Conservation (phyloP, 2,113 vertebrate genomes). For the Myrmecobius fasciatus region DNA sequence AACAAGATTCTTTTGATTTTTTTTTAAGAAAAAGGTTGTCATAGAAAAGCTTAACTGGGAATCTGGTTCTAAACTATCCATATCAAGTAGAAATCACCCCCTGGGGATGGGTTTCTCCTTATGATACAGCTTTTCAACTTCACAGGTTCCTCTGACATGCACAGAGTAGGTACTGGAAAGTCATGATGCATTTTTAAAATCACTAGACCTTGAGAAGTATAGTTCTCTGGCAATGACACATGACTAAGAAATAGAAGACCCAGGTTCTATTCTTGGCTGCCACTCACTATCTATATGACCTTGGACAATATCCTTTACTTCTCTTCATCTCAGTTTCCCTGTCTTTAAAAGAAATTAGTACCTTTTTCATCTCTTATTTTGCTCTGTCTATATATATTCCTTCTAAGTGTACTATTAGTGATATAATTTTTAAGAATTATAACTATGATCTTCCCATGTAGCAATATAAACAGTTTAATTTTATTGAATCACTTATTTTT, state of each 20-base stretch:
- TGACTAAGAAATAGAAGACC: not conserved
- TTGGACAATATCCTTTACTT: not conserved
- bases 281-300: not conserved
- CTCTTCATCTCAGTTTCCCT: not conserved
- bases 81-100: conserved; percentile 46
- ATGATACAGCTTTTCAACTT: not conserved
- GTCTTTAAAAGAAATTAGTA: not conserved
- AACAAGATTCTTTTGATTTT: conserved; percentile 40
- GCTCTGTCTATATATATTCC: too few relatives aligned
- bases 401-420: too few relatives aligned
- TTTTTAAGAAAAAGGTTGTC: conserved; percentile 29
- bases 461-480: too few relatives aligned
- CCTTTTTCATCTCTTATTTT: too few relatives aligned
- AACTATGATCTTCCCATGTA: too few relatives aligned
- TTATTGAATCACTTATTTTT: too few relatives aligned
- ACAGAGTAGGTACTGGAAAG: not conserved
- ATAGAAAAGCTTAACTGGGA: conserved; percentile 16
- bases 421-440: too few relatives aligned
- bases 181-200: not conserved
- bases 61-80: conserved; percentile 23
- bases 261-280: not conserved
- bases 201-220: not conserved
- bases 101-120: not conserved
- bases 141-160: not conserved
- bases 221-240: not conserved